These are phyloP conservation scores for Pao palembangensis DNA, from an alignment of 2,113 vertebrate genomes.

Conservation along the genomic window DNA sequence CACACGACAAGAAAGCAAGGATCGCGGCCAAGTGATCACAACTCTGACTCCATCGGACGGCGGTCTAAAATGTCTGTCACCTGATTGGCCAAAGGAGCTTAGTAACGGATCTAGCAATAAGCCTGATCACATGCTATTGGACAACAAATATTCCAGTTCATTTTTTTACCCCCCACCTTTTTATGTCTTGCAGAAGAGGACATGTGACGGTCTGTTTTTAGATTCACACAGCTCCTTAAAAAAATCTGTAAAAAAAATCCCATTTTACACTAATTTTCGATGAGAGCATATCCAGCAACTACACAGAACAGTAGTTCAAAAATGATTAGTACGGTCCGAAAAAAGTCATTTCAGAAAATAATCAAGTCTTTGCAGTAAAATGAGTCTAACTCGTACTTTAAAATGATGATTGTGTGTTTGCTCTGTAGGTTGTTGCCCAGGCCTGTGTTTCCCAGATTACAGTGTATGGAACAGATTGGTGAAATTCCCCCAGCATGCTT, in stretches of 20 bases:
- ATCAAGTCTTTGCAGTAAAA: no score
- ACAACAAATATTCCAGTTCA: slow-evolving; percentile 48
- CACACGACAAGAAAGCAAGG: slow-evolving; percentile 30
- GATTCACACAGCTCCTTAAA: background rate
- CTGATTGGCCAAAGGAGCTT: slow-evolving; percentile 71
- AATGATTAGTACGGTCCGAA: no score
- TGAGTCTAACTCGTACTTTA: no score
- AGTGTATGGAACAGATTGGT: no score
- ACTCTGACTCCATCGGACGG: slow-evolving; percentile 49
- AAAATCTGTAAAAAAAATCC: background rate
- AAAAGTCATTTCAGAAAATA: no score
- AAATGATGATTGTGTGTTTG: no score
- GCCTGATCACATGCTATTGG: slow-evolving; percentile 58
- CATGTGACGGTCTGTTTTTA: slow-evolving; percentile 1
- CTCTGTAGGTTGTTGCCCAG: no score
- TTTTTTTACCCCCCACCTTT: slow-evolving; percentile 1
- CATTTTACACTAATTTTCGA: no score
- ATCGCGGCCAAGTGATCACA: slow-evolving; percentile 46
- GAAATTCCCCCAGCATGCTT: no score
- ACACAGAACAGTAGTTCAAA: no score
- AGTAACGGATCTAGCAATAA: slow-evolving; percentile 65
- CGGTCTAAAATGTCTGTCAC: slow-evolving; percentile 58
- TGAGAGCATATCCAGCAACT: no score
- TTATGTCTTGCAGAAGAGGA: slow-evolving; percentile 11
- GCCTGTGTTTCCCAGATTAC: no score